Conservation (phyloP, 2,888 invertebrate species). For the Pristionchus maxplancki region DNA sequence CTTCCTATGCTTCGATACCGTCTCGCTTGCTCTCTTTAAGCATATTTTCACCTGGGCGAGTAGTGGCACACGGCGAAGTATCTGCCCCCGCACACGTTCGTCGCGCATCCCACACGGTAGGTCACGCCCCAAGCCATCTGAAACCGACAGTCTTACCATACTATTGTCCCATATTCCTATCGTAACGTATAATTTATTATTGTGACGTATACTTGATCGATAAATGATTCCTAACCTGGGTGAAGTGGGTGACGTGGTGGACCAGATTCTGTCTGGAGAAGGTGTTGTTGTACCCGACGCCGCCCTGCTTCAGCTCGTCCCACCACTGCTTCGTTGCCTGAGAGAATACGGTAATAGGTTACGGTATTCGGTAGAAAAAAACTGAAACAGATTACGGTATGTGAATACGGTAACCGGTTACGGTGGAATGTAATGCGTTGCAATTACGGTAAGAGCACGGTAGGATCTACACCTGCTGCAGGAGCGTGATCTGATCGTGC, state of each 20-base stretch:
- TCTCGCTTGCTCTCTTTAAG: neutral
- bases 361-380: neutral
- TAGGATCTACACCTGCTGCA: neutral
- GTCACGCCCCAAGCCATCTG: conserved; percentile 49
- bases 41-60: conserved; percentile 37
- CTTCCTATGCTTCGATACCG: neutral
- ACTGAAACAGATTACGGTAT: no score
- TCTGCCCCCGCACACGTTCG: conserved; percentile 12
- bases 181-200: neutral
- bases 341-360: neutral
- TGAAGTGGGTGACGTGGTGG: neutral
- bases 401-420: no score
- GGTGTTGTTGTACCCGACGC: conserved; percentile 42
- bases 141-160: neutral
- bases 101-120: conserved; percentile 48
- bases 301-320: conserved; percentile 23
- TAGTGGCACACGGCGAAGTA: conserved; percentile 47
- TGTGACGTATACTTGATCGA: neutral
- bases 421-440: no score
- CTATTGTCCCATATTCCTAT: neutral
- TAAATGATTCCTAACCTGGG: neutral
- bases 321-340: conserved; percentile 44
- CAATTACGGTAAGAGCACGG: neutral
- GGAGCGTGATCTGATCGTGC: conserved; percentile 27
- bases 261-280: conserved; percentile 15